phyloP scores from a whole-genome alignment of 1,140 invertebrate genomes.

The Rhagoletis zephyria region DNA sequence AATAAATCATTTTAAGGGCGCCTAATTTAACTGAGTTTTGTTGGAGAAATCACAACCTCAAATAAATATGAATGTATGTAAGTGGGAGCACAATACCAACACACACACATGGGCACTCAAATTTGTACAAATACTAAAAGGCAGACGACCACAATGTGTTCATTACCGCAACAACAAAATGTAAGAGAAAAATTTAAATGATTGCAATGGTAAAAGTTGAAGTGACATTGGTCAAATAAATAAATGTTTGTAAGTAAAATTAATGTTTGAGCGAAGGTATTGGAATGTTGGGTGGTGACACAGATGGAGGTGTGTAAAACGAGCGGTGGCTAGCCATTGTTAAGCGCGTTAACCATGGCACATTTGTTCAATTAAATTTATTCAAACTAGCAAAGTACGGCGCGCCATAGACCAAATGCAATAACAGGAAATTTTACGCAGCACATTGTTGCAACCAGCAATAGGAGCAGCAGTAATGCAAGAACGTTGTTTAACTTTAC shows the following conservation, averaged over 20 bases:
- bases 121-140: background rate
- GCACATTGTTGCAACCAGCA: constrained; percentile 3
- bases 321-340: constrained; percentile 5
- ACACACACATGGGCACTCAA: background rate
- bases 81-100: background rate
- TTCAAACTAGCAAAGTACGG: constrained; percentile 43
- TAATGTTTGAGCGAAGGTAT: background rate
- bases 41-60: constrained; percentile 35
- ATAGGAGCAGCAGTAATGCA: background rate
- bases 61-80: background rate
- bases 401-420: constrained; percentile 24
- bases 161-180: constrained; percentile 11
- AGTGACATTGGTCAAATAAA: background rate
- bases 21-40: constrained; percentile 40
- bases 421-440: constrained; percentile 5
- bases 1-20: constrained; percentile 44
- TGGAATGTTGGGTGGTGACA: background rate
- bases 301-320: constrained; percentile 5
- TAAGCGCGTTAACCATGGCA: constrained; percentile 26
- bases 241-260: background rate
- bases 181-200: background rate
- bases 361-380: constrained; percentile 40
- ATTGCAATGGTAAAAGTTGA: constrained; percentile 36
- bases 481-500: background rate
- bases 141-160: constrained; percentile 45